Percentiles rank a stretch among this genome's conserved stretches.
Conservation (phyloP, 2,888 invertebrate species). For the Lagria hirta region DNA sequence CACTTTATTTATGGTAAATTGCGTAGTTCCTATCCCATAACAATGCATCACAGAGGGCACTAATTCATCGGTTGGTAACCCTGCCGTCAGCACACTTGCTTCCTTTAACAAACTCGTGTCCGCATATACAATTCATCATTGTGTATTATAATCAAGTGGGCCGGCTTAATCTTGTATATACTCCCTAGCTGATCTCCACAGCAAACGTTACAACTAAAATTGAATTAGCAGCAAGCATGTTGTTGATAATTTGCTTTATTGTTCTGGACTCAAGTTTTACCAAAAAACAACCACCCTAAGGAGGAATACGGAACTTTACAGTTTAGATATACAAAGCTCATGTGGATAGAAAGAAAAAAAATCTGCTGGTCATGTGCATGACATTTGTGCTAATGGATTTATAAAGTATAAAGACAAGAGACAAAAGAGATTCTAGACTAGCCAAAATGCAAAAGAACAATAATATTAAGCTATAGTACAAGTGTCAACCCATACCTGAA, state of each 20-base stretch:
- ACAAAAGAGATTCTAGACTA: too few relatives aligned
- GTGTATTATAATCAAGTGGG: conserved; percentile 23
- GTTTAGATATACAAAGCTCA: too few relatives aligned
- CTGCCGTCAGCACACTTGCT: conserved; percentile 16
- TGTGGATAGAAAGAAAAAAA: too few relatives aligned
- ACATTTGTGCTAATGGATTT: too few relatives aligned
- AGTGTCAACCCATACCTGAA: too few relatives aligned
- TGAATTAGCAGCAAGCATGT: conserved; percentile 15
- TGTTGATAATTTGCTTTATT: conserved; percentile 17
- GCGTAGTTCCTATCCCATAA: conserved; percentile 35
- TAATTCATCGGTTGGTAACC: conserved; percentile 23
- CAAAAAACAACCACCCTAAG: conserved; percentile 11
- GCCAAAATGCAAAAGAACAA: too few relatives aligned
- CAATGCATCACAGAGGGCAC: conserved; percentile 33
- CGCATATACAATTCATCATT: conserved; percentile 25
- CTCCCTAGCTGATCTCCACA: conserved; percentile 12
- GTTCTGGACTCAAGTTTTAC: conserved; percentile 15
- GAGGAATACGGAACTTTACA: too few relatives aligned
- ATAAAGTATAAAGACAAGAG: too few relatives aligned
- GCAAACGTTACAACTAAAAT: conserved; percentile 15
- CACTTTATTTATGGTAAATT: conserved; percentile 38
- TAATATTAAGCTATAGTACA: too few relatives aligned
- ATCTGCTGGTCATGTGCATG: too few relatives aligned
- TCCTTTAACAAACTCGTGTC: conserved; percentile 23
- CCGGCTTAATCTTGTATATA: conserved; percentile 6